These are phyloP conservation scores for Anoncus sp. DNA, from an alignment of 2,888 invertebrate genomes.

Conservation along the genomic window DNA sequence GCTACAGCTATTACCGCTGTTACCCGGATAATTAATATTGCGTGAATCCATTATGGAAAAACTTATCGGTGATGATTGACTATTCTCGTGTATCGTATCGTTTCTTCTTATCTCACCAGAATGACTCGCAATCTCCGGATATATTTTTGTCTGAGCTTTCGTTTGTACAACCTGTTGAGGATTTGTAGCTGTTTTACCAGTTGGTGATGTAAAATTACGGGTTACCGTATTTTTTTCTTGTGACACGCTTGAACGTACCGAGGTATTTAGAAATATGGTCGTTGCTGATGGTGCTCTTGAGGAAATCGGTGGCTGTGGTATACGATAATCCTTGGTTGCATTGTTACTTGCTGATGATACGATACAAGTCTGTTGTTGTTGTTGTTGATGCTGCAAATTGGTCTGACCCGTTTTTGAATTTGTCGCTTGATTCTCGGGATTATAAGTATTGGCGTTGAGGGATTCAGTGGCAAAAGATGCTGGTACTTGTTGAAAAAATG, in stretches of 20 bases:
- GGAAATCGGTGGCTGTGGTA: conserved; percentile 84
- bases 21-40: conserved; percentile 86
- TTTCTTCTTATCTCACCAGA: conserved; percentile 79
- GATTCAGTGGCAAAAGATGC: conserved; percentile 85
- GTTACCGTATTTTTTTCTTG: conserved; percentile 83
- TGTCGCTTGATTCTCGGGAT: conserved; percentile 78
- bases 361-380: conserved; percentile 89
- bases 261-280: conserved; percentile 79
- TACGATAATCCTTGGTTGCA: conserved; percentile 87
- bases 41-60: conserved; percentile 91
- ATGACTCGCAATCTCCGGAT: conserved; percentile 86
- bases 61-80: conserved; percentile 90
- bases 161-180: conserved; percentile 85
- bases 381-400: conserved; percentile 86
- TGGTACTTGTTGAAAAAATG: conserved; percentile 88
- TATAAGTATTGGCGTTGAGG: conserved; percentile 82
- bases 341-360: conserved; percentile 88
- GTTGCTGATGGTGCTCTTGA: conserved; percentile 81
- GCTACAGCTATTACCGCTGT: conserved; percentile 81
- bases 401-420: conserved; percentile 77
- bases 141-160: conserved; percentile 91
- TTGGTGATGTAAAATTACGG: conserved; percentile 85
- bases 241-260: conserved; percentile 72
- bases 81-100: conserved; percentile 85
- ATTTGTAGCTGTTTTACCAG: conserved; percentile 73